Base-by-base conservation (phyloP, 2,113 vertebrate genomes). In the Chloebia gouldiae region DNA sequence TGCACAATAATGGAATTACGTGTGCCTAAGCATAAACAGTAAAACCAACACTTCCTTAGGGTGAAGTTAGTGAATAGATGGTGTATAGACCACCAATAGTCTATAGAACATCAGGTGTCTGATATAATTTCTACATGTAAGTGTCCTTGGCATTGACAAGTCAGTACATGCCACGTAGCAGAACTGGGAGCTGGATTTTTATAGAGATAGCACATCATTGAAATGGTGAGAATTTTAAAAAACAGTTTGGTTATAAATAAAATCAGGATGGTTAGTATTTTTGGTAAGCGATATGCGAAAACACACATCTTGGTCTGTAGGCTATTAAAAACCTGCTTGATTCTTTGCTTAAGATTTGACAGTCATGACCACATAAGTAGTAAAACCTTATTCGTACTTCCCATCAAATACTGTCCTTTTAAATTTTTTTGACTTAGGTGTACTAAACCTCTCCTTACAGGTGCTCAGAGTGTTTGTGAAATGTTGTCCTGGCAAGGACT, bases 41-140 rank as follows among this genome's bases (percentile, higher is more conserved):
- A 72, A 87, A 90, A 10, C 1, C 16, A 70, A 47, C 79, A 73
- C 79, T 83, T 93, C 7, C 33, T 90, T 70, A 93, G 50, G 35
- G 50, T 83, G 63, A 94, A 81, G 75, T 72, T 86, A 88, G 79
- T 69, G 82, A 92, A 80, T 88, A 96, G 95, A 97, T 96, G 95
- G 90, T 0, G 0, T 53, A 70, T 28, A 88, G 82, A 92, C 59
- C 85, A 76, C 71, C 88, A 86, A n/a, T 51, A 90, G 63, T 66
- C 71, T 90, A 45, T 44, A 94, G 78, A 95, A 94, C 50, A 93
- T 92, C 90, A 88, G 86, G 93, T 0, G 10, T 64, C 64, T 95
- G 54, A 64, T 92, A 51, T 70, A 73, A 93, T 93, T 94, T 93
- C 82, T 88, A 78, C 82, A 81, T 10, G 15, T 70, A 86, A 94